Base-by-base conservation (phyloP, 1,140 invertebrate species). In the Cydia strobilella region DNA sequence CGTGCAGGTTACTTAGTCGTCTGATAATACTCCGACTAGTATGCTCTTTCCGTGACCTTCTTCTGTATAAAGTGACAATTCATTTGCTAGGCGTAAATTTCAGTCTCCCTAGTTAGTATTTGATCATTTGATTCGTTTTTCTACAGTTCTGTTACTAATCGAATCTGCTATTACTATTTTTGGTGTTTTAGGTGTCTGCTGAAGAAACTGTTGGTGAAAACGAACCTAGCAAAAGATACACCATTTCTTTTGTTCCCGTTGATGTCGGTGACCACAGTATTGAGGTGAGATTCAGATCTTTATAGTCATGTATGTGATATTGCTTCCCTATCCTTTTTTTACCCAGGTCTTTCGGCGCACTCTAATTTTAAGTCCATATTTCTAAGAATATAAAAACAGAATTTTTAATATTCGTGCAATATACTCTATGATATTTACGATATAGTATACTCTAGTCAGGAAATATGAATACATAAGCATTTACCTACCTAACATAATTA, bases 191-290 rank as follows among this genome's bases (percentile, higher is more conserved):
- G 91, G 89, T 93, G 48, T 93, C 91, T 7, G 90, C 91, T n/a
- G 91, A 93, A 82, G 91, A 93, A 71, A 91, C 90, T 2, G 88
- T 94, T 3, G 93, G 94, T 71, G 85, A 92, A 27, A 86, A 94
- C 71, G 88, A 94, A 76, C 81, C 91, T 25, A 93, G 94, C 80
- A 93, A 93, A 75, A 78, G 90, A 76, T 94, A 94, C 76, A 93
- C 94, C 74, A 95, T 97, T 9, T 95, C 96, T 73, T 99, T 98
- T 82, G 97, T 97, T 5, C 97, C 98, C 7, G 95, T 96, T 74
- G 97, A 98, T 91, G 98, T 99, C 76, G 98, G 98, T 65, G 97
- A 98, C 93, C 97, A 99, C 87, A 97, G 97, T 79, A 97, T 99
- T 66, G 97, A 99, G 93, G 96, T 98, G 72, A 95, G 69, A 82